Base-by-base conservation (phyloP, 1,140 invertebrate species). In the Laupala kohalensis region DNA sequence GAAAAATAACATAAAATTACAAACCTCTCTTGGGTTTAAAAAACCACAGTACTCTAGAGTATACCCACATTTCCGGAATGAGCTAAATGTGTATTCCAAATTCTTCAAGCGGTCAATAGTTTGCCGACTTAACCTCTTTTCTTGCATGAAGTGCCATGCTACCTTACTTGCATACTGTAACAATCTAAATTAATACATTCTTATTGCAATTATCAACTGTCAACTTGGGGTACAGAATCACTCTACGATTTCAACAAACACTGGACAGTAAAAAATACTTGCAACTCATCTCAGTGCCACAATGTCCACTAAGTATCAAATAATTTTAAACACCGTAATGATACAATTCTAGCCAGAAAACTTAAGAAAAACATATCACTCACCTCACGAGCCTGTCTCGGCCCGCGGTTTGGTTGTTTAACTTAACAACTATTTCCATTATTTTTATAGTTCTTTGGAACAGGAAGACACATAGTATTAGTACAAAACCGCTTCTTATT, bases 141-240 rank as follows among this genome's bases (percentile, higher is more conserved):
- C 80, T 76, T 88, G 84, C 53, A 89, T 75, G 70, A 85, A 83
- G 77, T 89, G 86, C 87, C 88, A 89, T 71, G 88, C 78, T 63
- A 89, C 83, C 74, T 86, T 82, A 75, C 86, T 87, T 9, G 84
- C 80, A 80, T 91, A 92, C 78, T 92, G 90, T 27, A 89, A 76
- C 53, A 89, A 80, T 76, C 89, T 90, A 76, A 29, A 85, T 82
- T 69, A 64, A 62, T 67, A 64, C 30, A 5, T 71, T 15, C 9
- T 4, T n/a, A 5, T 12, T 26, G 25, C 27, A 53, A 72, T 15
- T 37, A 3, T n/a, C n/a, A 64, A 67, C 66, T 68, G 19, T 64
- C 24, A 71, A 25, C 69, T 71, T 73, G 13, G 73, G 15, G 29
- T 63, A 69, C 69, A 65, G 15, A 62, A 63, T 25, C 25, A 63